Evolutionary conservation across 2,113 vertebrate genomes (phyloP).

Genomic region (Pangasianodon gigas): DNA sequence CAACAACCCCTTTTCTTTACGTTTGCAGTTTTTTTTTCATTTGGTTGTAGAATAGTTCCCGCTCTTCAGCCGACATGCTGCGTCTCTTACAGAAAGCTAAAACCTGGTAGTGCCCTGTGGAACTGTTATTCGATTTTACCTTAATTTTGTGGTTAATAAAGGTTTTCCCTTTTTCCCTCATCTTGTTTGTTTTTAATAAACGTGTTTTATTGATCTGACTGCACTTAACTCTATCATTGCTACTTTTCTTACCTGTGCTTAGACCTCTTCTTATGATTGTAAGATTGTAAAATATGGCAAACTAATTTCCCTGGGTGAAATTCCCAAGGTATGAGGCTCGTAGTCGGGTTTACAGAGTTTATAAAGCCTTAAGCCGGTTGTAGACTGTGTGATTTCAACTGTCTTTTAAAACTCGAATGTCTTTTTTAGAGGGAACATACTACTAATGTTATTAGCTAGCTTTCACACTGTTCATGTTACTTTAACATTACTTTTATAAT

Average conservation of each 20-base stretch:
- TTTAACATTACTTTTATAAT: not conserved
- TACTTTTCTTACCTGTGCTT: not conserved
- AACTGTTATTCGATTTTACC: slow-evolving; percentile 13
- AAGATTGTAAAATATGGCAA: not conserved
- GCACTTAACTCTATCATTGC: not conserved
- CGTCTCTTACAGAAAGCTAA: not conserved
- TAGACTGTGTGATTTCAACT: not conserved
- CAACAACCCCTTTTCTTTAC: not conserved
- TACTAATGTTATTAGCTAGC: not conserved
- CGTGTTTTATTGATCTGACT: not conserved
- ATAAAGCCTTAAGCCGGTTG: not conserved
- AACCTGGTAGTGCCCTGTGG: not conserved
- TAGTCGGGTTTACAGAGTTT: not conserved
- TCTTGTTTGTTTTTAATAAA: slow-evolving; percentile 24
- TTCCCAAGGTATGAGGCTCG: not conserved
- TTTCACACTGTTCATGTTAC: not conserved
- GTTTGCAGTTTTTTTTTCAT: not conserved
- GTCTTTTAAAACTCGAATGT: not conserved
- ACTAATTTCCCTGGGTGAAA: not conserved
- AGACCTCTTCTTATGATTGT: not conserved
- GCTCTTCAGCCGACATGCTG: not conserved
- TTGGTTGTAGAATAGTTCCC: not conserved
- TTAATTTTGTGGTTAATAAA: slow-evolving; percentile 1
- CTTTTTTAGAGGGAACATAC: not conserved
- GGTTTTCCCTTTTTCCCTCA: not conserved